phyloP scores from a whole-genome alignment of 2,113 vertebrate species.

The Microcebus lehilahytsara region DNA sequence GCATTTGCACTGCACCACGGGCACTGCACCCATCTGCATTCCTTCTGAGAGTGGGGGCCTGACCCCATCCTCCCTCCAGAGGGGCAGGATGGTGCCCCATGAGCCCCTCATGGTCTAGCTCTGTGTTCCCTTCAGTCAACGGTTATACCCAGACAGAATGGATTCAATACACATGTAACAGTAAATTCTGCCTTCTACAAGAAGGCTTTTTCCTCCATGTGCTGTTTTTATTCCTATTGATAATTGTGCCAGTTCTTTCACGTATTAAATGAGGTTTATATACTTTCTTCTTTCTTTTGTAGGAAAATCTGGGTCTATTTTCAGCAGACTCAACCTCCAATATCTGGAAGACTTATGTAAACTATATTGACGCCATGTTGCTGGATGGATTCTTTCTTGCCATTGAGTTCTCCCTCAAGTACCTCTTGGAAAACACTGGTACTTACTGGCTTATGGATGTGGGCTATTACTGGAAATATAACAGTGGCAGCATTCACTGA shows the following conservation, averaged over 20 bases:
- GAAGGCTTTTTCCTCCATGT: background rate
- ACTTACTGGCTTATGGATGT: background rate
- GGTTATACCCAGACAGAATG: background rate
- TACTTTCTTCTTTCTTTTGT: conserved; percentile 46
- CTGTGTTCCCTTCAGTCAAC: background rate
- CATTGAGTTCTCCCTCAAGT: conserved; percentile 90
- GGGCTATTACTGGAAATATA: background rate
- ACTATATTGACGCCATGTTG: conserved; percentile 92
- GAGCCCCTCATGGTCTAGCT: background rate
- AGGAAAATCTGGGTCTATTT: conserved; percentile 92
- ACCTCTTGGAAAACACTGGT: conserved; percentile 95
- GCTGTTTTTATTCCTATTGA: background rate
- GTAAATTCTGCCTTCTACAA: background rate
- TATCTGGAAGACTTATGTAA: conserved; percentile 90
- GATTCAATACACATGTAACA: background rate
- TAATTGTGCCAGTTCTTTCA: background rate
- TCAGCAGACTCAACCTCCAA: conserved; percentile 85
- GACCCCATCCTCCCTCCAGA: background rate
- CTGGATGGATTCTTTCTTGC: conserved; percentile 92
- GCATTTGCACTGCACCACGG: background rate
- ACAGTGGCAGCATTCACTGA: background rate
- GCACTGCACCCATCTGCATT: no score
- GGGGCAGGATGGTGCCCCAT: no score
- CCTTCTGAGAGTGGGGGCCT: background rate
- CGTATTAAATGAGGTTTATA: background rate